Evolutionary conservation across 2,113 vertebrate species (phyloP).

Genomic region (Hypomesus transpacificus): DNA sequence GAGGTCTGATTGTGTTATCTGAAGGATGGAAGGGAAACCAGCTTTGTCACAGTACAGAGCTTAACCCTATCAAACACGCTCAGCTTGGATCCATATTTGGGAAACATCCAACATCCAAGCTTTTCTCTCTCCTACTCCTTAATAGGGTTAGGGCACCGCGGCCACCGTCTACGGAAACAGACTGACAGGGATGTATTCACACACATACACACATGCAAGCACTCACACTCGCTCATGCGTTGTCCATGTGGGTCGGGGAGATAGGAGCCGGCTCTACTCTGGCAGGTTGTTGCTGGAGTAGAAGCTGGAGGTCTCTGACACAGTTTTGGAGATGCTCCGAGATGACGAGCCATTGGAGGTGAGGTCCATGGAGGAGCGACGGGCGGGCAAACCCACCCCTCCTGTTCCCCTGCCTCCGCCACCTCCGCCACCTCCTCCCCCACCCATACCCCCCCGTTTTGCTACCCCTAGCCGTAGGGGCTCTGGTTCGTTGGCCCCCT

Average conservation of each 20-base stretch:
- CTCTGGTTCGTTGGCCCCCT: conserved; percentile 65
- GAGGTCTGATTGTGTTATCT: too few relatives aligned
- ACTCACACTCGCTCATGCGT: conserved; percentile 10
- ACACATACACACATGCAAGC: neutral
- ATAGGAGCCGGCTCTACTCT: conserved; percentile 52
- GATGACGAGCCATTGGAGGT: conserved; percentile 88
- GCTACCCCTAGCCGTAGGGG: conserved; percentile 54
- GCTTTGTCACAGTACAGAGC: neutral
- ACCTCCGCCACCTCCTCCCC: neutral
- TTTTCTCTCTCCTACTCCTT: too few relatives aligned
- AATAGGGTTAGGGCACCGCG: too few relatives aligned
- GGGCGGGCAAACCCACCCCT: conserved; percentile 57
- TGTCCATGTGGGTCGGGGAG: neutral
- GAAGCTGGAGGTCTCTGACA: conserved; percentile 87
- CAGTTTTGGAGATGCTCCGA: conserved; percentile 84
- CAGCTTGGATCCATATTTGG: too few relatives aligned
- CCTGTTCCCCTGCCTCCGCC: neutral
- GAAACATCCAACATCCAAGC: too few relatives aligned
- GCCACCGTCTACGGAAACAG: too few relatives aligned
- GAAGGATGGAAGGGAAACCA: too few relatives aligned
- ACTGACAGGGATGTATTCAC: neutral
- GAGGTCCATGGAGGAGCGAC: conserved; percentile 77
- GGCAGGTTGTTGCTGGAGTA: conserved; percentile 82
- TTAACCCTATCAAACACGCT: too few relatives aligned
- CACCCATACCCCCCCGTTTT: neutral